phyloP scores from a whole-genome alignment of 2,888 invertebrate genomes.

The Cryptops parisi region DNA sequence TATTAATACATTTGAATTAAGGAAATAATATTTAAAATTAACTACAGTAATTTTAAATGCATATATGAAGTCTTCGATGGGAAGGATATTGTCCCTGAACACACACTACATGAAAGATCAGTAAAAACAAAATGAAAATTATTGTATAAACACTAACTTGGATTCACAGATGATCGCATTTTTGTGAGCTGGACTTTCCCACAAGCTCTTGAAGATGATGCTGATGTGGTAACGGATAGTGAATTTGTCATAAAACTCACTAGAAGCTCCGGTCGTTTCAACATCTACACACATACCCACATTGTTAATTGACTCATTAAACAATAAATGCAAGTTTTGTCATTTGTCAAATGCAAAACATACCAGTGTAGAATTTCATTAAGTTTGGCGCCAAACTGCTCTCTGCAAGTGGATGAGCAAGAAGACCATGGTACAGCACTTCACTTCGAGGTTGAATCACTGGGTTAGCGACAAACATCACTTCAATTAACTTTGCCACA shows the following conservation, averaged over 20 bases:
- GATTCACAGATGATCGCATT: slow-evolving; percentile 82
- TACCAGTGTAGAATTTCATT: slow-evolving; percentile 90
- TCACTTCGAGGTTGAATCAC: slow-evolving; percentile 34
- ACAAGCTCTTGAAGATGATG: slow-evolving; percentile 83
- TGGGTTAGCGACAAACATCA: slow-evolving; percentile 42
- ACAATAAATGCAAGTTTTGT: background rate
- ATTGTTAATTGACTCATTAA: background rate
- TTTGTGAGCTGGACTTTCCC: slow-evolving; percentile 77
- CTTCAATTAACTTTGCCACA: slow-evolving; percentile 90
- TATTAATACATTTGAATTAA: no score
- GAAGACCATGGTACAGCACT: slow-evolving; percentile 53
- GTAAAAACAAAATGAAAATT: no score
- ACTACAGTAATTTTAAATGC: no score
- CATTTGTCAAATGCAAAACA: background rate
- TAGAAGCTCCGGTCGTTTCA: slow-evolving; percentile 92
- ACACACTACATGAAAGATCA: no score
- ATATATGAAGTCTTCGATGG: no score
- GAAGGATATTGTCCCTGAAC: no score
- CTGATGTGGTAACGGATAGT: slow-evolving; percentile 97
- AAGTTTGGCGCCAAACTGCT: slow-evolving; percentile 70
- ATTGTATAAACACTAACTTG: no score
- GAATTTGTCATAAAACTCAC: slow-evolving; percentile 99
- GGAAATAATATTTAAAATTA: no score
- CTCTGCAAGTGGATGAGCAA: slow-evolving; percentile 74
- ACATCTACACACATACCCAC: no score